Evolutionary conservation across 2,888 invertebrate species (phyloP), one percentile per base, ranked within the genome.

Genomic region (Pycnomerus fuliginosus): DNA sequence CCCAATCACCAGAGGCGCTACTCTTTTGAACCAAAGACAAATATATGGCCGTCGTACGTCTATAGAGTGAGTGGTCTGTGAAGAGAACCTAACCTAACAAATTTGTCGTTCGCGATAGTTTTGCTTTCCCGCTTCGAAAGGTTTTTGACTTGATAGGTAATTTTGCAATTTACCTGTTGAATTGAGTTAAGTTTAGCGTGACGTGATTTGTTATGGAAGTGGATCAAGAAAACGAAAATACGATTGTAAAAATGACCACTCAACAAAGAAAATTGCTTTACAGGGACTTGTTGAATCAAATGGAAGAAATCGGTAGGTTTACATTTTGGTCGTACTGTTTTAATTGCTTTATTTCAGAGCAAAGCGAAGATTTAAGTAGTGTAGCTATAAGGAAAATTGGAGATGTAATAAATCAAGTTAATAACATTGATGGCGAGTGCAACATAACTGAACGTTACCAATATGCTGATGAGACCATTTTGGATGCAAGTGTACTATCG

Each of bases 401-500:
- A 13, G 47, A 56, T 22, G 61, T 71, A 16, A 44, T 70, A 3
- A 49, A 53, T 27, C 56, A 63, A 52, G 61, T 61, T 10, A 64
- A 67, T 43, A 11, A 35, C n/a, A 48, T 70, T 15, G 60, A 62
- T 34, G 43, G 53, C 22, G 60, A 67, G 45, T 60, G 60, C 28
- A 48, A 58, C 31, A 62, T 67, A 36, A 53, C 57, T 32, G 56
- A 67, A n/a, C 53, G 64, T 35, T 61, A 66, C 14, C 59, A 58
- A 32, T 56, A 67, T 55, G 58, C 66, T 7, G 68, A 70, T 48
- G 71, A 71, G 55, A 69, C 66, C 17, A 48, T 68, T 33, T 52
- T 70, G 29, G 68, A 71, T 54, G 62, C 62, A 15, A 52, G 55
- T 40, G 62, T 69, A 4, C 38, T 71, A 13, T 64, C 67, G n/a